Evolutionary conservation across 2,797 vertebrate genomes (phyloP).

Genomic region (Pachyuromys duprasi): DNA sequence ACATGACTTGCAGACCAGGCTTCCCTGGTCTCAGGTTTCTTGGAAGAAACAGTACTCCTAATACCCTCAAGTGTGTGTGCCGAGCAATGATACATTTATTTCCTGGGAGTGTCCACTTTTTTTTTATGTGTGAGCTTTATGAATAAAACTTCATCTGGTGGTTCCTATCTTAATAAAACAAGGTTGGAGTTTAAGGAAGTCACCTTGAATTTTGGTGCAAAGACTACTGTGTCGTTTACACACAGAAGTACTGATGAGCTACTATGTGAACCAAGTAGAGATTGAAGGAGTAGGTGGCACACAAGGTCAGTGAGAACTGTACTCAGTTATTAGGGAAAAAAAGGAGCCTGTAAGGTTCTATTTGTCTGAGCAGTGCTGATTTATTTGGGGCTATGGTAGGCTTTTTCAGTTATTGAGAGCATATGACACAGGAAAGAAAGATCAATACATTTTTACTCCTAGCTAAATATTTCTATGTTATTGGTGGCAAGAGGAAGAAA

Average conservation of each 20-base stretch:
- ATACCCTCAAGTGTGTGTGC: neutral
- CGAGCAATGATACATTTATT: neutral
- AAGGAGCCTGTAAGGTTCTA: constrained; percentile 29
- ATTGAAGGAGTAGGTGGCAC: neutral
- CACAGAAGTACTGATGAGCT: constrained; percentile 29
- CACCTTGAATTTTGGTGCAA: constrained; percentile 27
- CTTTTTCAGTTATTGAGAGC: constrained; percentile 80
- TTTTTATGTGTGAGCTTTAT: constrained; percentile 56
- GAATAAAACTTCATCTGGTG: constrained; percentile 64
- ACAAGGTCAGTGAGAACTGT: neutral
- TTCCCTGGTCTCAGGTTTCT: neutral
- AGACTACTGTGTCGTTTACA: neutral
- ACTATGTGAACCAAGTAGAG: neutral
- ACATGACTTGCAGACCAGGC: neutral
- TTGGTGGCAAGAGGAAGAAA: constrained; percentile 55
- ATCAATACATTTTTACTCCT: constrained; percentile 77
- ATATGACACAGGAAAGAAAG: constrained; percentile 78
- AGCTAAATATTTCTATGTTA: constrained; percentile 73
- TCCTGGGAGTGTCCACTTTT: constrained; percentile 38
- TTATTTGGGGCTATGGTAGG: constrained; percentile 71
- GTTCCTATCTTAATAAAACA: constrained; percentile 57
- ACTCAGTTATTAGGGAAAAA: constrained; percentile 40
- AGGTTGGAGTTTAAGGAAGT: constrained; percentile 26
- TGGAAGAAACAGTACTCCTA: neutral
- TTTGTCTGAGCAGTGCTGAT: constrained; percentile 71